Conservation (phyloP, 2,797 vertebrate genomes). For the Pangasius macronema region DNA sequence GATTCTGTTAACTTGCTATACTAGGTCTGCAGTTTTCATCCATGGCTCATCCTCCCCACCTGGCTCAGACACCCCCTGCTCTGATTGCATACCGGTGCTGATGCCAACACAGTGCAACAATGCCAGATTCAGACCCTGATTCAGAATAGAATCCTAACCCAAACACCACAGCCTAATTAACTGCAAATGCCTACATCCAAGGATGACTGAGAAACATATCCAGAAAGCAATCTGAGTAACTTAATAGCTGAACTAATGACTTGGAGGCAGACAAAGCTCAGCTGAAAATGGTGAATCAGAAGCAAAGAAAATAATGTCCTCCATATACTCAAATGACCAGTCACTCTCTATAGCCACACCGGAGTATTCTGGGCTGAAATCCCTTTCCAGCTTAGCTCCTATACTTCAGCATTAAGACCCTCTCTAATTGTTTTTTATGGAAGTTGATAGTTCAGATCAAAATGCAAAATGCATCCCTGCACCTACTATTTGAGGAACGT, state of each 20-base stretch:
- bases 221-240: background rate
- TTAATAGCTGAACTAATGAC: background rate
- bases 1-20: background rate
- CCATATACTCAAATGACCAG: background rate
- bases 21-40: background rate
- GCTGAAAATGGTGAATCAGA: background rate
- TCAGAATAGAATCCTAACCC: background rate
- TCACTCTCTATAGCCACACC: background rate
- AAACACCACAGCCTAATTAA: background rate
- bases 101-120: background rate
- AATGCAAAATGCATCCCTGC: background rate
- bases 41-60: background rate
- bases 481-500: background rate
- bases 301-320: background rate
- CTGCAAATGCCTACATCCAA: background rate
- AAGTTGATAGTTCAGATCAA: background rate
- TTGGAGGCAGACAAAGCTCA: background rate
- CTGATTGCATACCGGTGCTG: background rate
- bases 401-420: background rate
- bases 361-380: background rate
- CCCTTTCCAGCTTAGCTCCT: background rate
- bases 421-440: no score
- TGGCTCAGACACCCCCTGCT: background rate
- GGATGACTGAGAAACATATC: background rate
- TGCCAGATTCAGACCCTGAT: background rate